Evolutionary conservation across 2,888 invertebrate genomes (phyloP).

Genomic region (Boloria selene): DNA sequence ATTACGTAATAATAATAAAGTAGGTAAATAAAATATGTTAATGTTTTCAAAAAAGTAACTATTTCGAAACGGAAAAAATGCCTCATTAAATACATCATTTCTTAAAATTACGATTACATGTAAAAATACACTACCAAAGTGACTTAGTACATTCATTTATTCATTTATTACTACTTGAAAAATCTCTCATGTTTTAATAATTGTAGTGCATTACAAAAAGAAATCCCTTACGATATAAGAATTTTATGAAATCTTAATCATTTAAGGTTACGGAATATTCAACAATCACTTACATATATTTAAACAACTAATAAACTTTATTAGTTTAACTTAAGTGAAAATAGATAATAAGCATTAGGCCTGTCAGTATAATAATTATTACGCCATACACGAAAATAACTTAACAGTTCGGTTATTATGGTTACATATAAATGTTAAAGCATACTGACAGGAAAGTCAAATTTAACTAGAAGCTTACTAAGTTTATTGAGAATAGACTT

Average conservation of each 20-base stretch:
- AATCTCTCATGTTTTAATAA: no score
- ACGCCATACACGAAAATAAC: not conserved
- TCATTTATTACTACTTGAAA: no score
- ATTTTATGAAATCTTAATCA: not conserved
- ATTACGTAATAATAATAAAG: not conserved
- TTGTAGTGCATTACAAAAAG: no score
- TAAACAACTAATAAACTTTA: not conserved
- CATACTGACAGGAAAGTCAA: slow-evolving; percentile 9
- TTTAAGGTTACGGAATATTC: slow-evolving; percentile 11
- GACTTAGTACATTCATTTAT: no score
- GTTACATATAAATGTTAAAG: not conserved
- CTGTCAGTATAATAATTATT: slow-evolving; percentile 12
- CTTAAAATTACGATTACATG: no score
- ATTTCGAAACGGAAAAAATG: no score
- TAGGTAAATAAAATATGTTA: no score
- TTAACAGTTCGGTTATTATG: not conserved
- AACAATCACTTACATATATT: slow-evolving; percentile 12
- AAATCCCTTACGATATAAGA: no score
- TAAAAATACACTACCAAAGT: no score
- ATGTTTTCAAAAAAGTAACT: no score
- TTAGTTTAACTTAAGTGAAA: not conserved
- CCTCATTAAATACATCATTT: no score
- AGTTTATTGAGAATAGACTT: no score
- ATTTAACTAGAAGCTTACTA: not conserved
- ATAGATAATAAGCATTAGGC: not conserved